Base-by-base conservation (phyloP, 1,140 invertebrate species). In the Maniola jurtina region DNA sequence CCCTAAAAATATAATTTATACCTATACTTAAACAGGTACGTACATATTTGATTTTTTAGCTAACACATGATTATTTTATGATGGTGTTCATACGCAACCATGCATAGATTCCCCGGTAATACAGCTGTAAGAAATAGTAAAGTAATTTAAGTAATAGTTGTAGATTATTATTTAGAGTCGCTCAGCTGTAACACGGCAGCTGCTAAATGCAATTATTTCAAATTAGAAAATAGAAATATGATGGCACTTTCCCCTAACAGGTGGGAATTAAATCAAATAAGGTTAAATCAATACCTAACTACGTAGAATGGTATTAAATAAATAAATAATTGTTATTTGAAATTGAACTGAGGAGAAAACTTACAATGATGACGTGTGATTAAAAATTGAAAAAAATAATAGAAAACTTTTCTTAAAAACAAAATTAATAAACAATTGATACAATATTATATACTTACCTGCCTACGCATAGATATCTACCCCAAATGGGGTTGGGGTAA, bases 151-250 rank as follows among this genome's bases (percentile, higher is more conserved):
- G 40, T 9, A 42, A 42, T 42, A 42, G 40, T 42, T 2, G 13
- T 42, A 42, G 40, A 13, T 42, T 42, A 42, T 42, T 40, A 40
- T 48, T 48, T 14, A 48, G 25, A 52, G 14, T 25, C 16, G 15
- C 15, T 52, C 48, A 52, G 15, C 48, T 16, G 14, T 52, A 14
- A 25, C 25, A 52, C 48, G 36, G 13, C 56, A 58, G 56, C 35
- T 58, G 56, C 35, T 6, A 58, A 58, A 25, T 52, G 48, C 15
- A 52, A 15, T 52, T 58, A 58, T 14, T 58, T 13, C 40, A 40
- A 36, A 38, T 16, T 58, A 40, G 35, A 38, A 58, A 58, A 55
- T 34, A 55, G 5, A 54, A 55, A n/a, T 14, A 45, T 3, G 6
- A 11, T 11, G 8, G 6, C 48, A 52, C 48, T 52, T 52, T 52